phyloP scores from a whole-genome alignment of 2,113 vertebrate genomes.

The Tapirus terrestris region DNA sequence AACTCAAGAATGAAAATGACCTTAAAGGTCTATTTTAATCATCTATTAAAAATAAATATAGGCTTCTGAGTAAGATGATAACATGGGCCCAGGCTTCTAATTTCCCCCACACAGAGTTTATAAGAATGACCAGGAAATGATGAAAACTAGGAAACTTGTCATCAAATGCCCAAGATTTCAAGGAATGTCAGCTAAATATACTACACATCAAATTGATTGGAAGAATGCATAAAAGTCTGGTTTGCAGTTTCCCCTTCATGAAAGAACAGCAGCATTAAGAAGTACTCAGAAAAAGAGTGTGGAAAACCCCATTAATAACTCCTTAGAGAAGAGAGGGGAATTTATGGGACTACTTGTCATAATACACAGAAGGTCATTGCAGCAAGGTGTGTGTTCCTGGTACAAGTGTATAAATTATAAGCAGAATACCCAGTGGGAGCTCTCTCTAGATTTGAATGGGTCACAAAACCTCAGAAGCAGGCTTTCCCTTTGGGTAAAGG shows the following conservation, averaged over 20 bases:
- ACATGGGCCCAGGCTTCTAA: neutral
- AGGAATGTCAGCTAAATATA: neutral
- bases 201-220: neutral
- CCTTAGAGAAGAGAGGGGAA: neutral
- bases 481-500: neutral
- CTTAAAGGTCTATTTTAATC: conserved; percentile 64
- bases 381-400: neutral
- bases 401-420: neutral
- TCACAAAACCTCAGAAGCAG: neutral
- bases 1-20: conserved; percentile 58
- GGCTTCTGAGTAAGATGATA: neutral
- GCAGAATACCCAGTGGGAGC: neutral
- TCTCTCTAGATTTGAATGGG: neutral
- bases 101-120: neutral
- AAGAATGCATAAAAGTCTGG: neutral
- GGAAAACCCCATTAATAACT: neutral
- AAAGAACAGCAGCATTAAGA: neutral
- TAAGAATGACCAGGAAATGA: conserved; percentile 40
- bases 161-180: neutral
- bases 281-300: neutral
- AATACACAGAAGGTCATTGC: neutral
- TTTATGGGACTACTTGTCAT: neutral
- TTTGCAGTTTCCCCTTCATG: neutral
- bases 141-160: neutral
- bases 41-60: conserved; percentile 63